These are phyloP conservation scores for Caenorhabditis uteleia DNA, from an alignment of 2,888 invertebrate genomes.

Conservation along the genomic window DNA sequence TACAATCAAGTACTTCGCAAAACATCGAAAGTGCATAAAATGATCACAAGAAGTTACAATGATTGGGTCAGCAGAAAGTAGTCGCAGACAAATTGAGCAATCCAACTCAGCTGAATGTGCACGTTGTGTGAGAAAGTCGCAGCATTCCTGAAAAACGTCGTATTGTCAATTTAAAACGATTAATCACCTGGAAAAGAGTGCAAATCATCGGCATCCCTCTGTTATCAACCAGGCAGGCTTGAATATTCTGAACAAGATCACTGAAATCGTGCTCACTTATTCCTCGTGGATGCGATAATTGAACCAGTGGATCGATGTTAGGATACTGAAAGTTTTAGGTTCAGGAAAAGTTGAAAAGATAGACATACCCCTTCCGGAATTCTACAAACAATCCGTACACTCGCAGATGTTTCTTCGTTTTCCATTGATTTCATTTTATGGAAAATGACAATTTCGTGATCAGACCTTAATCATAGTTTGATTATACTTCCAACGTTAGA, in stretches of 20 bases:
- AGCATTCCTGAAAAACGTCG: constrained; percentile 10
- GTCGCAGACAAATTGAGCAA: constrained; percentile 22
- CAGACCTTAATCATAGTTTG: no score
- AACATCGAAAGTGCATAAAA: constrained; percentile 25
- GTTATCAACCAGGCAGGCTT: constrained; percentile 5
- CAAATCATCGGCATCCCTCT: constrained; percentile 23
- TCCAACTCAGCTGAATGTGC: constrained; percentile 18
- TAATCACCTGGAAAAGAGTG: constrained; percentile 24
- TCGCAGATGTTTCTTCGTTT: constrained; percentile 20
- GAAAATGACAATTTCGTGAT: neutral
- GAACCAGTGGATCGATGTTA: neutral
- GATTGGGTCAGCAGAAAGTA: constrained; percentile 9
- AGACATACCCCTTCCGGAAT: constrained; percentile 9
- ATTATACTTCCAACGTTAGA: no score
- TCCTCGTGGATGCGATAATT: constrained; percentile 31
- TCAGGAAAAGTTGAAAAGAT: neutral
- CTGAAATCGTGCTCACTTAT: constrained; percentile 20
- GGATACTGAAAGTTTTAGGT: constrained; percentile 16
- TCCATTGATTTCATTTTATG: constrained; percentile 26
- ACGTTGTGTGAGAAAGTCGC: constrained; percentile 15
- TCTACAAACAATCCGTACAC: constrained; percentile 8
- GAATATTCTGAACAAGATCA: constrained; percentile 8
- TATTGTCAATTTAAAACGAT: neutral
- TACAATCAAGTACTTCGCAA: constrained; percentile 9
- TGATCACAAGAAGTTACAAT: constrained; percentile 29